Evolutionary conservation across 35 echinoderm and acorn worm genomes (phyloP), one percentile per base, ranked within the genome.

Genomic region (Lytechinus pictus): DNA sequence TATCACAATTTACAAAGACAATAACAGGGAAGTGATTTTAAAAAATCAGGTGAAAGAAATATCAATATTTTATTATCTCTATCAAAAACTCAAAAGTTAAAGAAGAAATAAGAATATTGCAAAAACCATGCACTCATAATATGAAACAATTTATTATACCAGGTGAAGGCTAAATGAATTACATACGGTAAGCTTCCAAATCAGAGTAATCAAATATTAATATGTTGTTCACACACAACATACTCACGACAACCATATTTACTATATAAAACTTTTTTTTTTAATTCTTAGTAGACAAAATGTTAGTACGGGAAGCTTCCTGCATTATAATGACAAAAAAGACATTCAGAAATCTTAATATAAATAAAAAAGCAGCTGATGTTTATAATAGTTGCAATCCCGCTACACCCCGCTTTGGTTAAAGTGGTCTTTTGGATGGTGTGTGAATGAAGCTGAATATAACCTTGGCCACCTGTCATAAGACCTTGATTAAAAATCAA

Each of bases 401-500:
- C 11, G 61, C 6, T 13, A 21, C 5, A 13, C 19, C 19, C 19
- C 9, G 19, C 13, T 4, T 71, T 71, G 0, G 16, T 71, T 24
- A 24, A 71, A 24, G 61, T 21, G 11, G 61, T 71, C 24, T 24
- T 21, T 3, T 13, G 61, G 14, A 71, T 21, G 4, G 19, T 6
- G 13, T 79, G 12, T 79, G 66, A 79, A 79, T 8, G 16, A 24
- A 24, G 12, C 19, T n/a, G 16, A 79, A 79, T 79, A 79, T 79
- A 24, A 79, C 66, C 16, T 79, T 79, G 66, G 66, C 66, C 66
- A 79, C 66, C 66, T 79, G 66, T 79, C 66, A 79, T 24, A 79
- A 2, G 66, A 79, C 66, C 66, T 79, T 79, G 66, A 79, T 79
- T 79, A 79, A 79, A 79, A 79, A 79, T 79, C 66, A n/a, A 79